Conservation (phyloP, 2,888 invertebrate genomes). For the Netelia virgata region DNA sequence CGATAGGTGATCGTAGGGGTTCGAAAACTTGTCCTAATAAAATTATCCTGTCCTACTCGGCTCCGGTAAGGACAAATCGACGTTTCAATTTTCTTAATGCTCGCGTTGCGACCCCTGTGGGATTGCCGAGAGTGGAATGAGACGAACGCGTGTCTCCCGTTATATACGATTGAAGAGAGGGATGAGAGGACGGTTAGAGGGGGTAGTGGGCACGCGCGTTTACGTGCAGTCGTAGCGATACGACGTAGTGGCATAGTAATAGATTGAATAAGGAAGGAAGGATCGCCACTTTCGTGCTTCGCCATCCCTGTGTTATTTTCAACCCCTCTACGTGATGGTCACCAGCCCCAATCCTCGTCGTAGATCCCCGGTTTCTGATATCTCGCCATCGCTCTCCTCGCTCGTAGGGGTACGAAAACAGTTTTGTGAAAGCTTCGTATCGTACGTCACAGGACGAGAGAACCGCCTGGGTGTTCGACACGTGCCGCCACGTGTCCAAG, state of each 20-base stretch:
- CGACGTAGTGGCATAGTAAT: conserved; percentile 8
- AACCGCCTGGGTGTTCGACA: conserved; percentile 75
- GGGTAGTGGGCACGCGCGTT: conserved; percentile 63
- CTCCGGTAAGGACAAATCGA: conserved; percentile 78
- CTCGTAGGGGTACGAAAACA: conserved; percentile 23
- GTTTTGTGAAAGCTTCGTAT: conserved; percentile 33
- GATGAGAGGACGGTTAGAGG: not conserved
- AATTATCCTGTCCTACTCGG: conserved; percentile 81
- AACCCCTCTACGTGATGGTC: conserved; percentile 34
- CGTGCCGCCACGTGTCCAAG: conserved; percentile 80
- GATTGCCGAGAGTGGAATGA: conserved; percentile 68
- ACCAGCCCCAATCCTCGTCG: conserved; percentile 7
- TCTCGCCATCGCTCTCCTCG: conserved; percentile 10
- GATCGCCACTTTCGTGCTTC: conserved; percentile 40
- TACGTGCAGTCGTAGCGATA: conserved; percentile 47
- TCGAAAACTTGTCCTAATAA: conserved; percentile 76
- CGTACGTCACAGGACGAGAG: conserved; percentile 52
- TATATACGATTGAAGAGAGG: conserved; percentile 20
- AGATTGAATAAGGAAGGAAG: conserved; percentile 21
- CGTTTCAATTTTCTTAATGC: conserved; percentile 85
- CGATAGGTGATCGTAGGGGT: conserved; percentile 10
- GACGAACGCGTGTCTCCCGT: conserved; percentile 38
- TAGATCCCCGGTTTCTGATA: conserved; percentile 47
- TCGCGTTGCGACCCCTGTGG: conserved; percentile 73
- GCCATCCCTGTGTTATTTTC: conserved; percentile 29